Base-by-base conservation (phyloP, 2,888 invertebrate genomes). In the Cremastobaeus sp. region DNA sequence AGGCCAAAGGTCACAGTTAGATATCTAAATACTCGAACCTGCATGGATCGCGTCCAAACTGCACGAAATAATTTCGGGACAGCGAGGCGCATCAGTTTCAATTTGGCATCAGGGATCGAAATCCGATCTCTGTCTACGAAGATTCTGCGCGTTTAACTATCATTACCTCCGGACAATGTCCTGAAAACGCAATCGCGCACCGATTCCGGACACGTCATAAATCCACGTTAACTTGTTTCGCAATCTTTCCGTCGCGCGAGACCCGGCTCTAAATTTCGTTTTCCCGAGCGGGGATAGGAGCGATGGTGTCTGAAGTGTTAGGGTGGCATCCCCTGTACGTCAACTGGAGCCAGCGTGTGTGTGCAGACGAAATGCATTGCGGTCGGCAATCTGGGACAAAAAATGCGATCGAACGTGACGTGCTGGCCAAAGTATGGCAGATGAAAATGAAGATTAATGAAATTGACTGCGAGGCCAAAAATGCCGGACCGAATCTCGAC, bases 281-380 rank as follows among this genome's bases (percentile, higher is more conserved):
- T 65, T 39, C 20, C 69, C 14, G 39, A 11, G n/a, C 32, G 25
- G 5, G 5, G 25, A 25, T 6, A 25, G 25, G 25, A 25, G 25
- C 70, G 77, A 47, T 70, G 54, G 20, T 21, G 78, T 80, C 79
- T 77, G 77, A 79, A 82, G 80, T 77, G 77, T 78, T 65, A 59
- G 79, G 81, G 78, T 73, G 73, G 78, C 77, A 76, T 78, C 76
- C 78, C 78, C 76, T 39, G 41, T 47, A 12, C 30, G 48, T 39
- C 47, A n/a, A n/a, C n/a, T n/a, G n/a, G n/a, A n/a, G n/a, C n/a
- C n/a, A n/a, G n/a, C n/a, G n/a, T n/a, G n/a, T n/a, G n/a, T n/a
- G n/a, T n/a, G n/a, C n/a, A 37, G 48, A 60, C 25, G 39, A 65
- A 60, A 62, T 45, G 52, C 62, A 59, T 55, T 60, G 59, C 71